phyloP scores from a whole-genome alignment of 2,113 vertebrate species.

The Onychostruthus taczanowskii region DNA sequence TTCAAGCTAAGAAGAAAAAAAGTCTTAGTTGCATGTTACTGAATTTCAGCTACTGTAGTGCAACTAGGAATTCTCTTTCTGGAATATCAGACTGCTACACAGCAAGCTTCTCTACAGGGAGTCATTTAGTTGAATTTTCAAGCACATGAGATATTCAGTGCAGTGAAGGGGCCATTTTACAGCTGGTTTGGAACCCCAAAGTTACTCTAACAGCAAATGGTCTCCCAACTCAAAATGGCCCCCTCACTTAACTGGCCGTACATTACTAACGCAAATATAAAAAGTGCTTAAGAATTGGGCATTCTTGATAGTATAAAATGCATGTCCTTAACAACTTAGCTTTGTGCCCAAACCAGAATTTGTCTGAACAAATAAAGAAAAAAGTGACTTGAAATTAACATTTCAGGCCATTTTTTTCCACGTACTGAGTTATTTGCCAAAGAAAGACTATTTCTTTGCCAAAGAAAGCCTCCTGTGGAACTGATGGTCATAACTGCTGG shows the following conservation, averaged over 20 bases:
- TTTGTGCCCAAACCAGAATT: constrained; percentile 6
- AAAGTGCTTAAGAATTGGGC: constrained; percentile 56
- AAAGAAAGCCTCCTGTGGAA: constrained; percentile 14
- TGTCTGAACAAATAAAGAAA: constrained; percentile 5
- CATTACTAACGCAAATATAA: not conserved
- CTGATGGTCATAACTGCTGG: constrained; percentile 40
- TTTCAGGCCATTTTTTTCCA: constrained; percentile 45
- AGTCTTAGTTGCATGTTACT: constrained; percentile 34
- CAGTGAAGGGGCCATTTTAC: constrained; percentile 34
- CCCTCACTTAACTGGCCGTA: constrained; percentile 45
- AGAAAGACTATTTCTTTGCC: constrained; percentile 15
- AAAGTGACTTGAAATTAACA: not conserved
- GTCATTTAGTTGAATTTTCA: constrained; percentile 32
- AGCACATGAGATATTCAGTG: constrained; percentile 58
- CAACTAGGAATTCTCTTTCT: constrained; percentile 32
- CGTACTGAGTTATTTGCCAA: constrained; percentile 30
- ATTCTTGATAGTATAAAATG: constrained; percentile 38
- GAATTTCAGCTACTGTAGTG: constrained; percentile 54
- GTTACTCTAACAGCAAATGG: not conserved
- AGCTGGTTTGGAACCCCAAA: constrained; percentile 28
- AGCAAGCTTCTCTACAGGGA: constrained; percentile 37
- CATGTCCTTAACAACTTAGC: constrained; percentile 9
- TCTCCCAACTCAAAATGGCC: not conserved
- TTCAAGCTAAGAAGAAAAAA: constrained; percentile 32
- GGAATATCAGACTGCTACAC: not conserved